Evolutionary conservation across 2,113 vertebrate species (phyloP), one percentile per base, ranked within the genome.

Genomic region (Solenodon paradoxus): DNA sequence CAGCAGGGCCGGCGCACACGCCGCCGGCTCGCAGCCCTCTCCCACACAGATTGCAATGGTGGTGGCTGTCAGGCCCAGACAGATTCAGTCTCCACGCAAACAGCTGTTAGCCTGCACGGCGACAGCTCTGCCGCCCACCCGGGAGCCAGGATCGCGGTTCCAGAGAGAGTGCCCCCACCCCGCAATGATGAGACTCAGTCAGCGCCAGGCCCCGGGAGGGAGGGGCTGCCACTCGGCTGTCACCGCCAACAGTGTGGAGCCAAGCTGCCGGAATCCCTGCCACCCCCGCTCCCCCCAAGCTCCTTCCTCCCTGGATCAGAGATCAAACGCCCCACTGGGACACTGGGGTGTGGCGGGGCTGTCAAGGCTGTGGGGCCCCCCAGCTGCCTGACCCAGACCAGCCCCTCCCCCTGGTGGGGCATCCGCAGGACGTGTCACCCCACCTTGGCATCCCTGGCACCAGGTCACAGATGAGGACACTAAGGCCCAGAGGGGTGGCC

Each of bases 21-120:
- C 7, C 0, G 30, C 35, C 4, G 0, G 35, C 71, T 13, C 12
- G 1, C 17, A 19, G 53, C 24, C 75, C 28, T 16, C 93, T 30
- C 81, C 45, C 61, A 9, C 61, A 16, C 74, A 82, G 74, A 57
- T 61, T 12, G 47, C 90, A 19, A 30, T 4, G 32, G 93, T 4
- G 12, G 59, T 13, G 57, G 79, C 45, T 74, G 84, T 97, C 88
- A 87, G 77, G n/a, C 69, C 94, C 1, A 1, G 86, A 93, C 96
- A 88, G 84, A 97, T 92, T 90, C 35, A 74, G 90, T 94, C 96
- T 94, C 81, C 0, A 15, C 16, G 16, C 90, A 77, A 95, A 91
- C 93, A 97, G 97, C 97, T 96, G 96, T 91, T 42, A 38, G 80
- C 66, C 63, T 20, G 71, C 94, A 57, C 8, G 1, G n/a, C 5